Evolutionary conservation across 1,140 invertebrate species (phyloP).

Genomic region (Olivierus martensii): DNA sequence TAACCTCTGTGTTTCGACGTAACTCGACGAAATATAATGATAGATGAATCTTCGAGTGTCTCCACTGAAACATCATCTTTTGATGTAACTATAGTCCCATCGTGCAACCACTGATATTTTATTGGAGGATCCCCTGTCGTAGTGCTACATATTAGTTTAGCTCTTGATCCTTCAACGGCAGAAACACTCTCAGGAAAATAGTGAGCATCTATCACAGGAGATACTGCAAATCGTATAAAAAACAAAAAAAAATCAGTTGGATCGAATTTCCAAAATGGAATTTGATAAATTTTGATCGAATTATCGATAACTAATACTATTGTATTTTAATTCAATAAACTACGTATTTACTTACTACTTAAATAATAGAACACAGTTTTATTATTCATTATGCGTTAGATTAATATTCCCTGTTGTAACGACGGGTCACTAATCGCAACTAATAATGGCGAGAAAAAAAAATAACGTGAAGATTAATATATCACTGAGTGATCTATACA

Average conservation of each 20-base stretch:
- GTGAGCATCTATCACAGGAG: constrained; percentile 18
- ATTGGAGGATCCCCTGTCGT: constrained; percentile 17
- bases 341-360: too few species aligned
- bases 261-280: not conserved
- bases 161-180: constrained; percentile 47
- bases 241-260: not conserved
- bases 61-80: constrained; percentile 6
- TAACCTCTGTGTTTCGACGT: constrained; percentile 12
- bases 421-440: too few species aligned
- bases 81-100: constrained; percentile 4
- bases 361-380: too few species aligned
- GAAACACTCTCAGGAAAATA: constrained; percentile 30
- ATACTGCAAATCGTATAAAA: constrained; percentile 9
- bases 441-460: too few species aligned
- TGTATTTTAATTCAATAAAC: too few species aligned
- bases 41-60: constrained; percentile 16
- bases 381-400: too few species aligned
- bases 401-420: too few species aligned
- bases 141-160: constrained; percentile 35
- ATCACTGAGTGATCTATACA: too few species aligned
- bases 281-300: not conserved
- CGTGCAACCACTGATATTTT: constrained; percentile 14
- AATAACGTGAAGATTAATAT: too few species aligned
- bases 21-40: constrained; percentile 12
- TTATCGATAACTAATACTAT: too few species aligned